Conservation (phyloP, 1,140 invertebrate species). For the Harlomillsia oculata region DNA sequence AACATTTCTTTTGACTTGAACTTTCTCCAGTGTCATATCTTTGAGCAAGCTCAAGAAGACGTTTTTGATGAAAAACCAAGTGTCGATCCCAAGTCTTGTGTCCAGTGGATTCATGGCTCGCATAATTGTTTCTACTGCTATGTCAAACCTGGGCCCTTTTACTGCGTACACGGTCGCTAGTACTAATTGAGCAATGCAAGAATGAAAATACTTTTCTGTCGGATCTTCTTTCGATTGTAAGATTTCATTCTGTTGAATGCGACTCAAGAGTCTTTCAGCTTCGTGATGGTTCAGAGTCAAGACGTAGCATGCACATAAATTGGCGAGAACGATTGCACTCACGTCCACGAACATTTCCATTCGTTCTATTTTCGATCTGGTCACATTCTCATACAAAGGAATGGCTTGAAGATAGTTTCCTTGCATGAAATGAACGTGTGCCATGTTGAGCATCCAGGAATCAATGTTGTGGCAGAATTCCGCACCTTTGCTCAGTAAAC, state of each 20-base stretch:
- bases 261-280: conserved; percentile 96
- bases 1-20: too few species aligned
- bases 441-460: conserved; percentile 93
- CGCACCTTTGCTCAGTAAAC: conserved; percentile 87
- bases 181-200: conserved; percentile 97
- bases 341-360: conserved; percentile 89
- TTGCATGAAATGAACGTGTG: conserved; percentile 98
- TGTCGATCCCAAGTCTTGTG: conserved; percentile 89
- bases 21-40: too few species aligned
- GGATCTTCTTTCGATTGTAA: conserved; percentile 81
- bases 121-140: conserved; percentile 91
- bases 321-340: conserved; percentile 92
- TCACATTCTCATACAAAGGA: too few species aligned
- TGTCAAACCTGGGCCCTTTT: conserved; percentile 98
- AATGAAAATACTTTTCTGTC: conserved; percentile 88
- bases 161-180: conserved; percentile 97
- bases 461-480: conserved; percentile 98
- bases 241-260: conserved; percentile 97
- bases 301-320: conserved; percentile 97
- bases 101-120: conserved; percentile 91
- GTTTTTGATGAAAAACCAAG: too few species aligned
- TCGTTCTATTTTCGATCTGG: too few species aligned
- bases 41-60: too few species aligned
- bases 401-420: conserved; percentile 61
- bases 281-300: conserved; percentile 82